These are phyloP conservation scores for Agrypnus murinus DNA, from an alignment of 2,888 invertebrate genomes.

Conservation along the genomic window DNA sequence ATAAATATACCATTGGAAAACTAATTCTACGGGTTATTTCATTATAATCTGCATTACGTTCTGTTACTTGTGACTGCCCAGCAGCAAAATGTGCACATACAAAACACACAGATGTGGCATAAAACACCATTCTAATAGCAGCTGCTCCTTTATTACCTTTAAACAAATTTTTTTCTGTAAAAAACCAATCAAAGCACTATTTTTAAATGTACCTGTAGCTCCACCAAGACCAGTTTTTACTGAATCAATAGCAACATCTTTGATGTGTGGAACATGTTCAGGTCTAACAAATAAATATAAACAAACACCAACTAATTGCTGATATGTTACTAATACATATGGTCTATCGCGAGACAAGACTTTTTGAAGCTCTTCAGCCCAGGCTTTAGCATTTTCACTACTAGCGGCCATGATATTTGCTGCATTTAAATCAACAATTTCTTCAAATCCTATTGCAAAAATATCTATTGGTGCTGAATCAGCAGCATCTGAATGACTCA, in stretches of 20 bases:
- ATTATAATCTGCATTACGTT: conserved; percentile 96
- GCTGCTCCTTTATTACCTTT: conserved; percentile 95
- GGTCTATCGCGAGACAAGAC: conserved; percentile 87
- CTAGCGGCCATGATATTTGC: conserved; percentile 98
- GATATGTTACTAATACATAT: conserved; percentile 93
- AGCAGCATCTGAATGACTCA: conserved; percentile 70
- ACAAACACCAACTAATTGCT: conserved; percentile 98
- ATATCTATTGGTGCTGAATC: conserved; percentile 85
- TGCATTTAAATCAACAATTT: conserved; percentile 99
- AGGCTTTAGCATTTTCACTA: conserved; percentile 92
- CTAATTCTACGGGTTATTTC: conserved; percentile 94
- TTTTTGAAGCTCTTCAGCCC: conserved; percentile 97
- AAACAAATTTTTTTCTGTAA: background rate
- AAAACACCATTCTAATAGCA: conserved; percentile 92
- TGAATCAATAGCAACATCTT: conserved; percentile 94
- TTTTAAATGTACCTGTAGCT: conserved; percentile 80
- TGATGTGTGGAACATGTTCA: conserved; percentile 89
- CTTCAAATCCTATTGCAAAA: conserved; percentile 98
- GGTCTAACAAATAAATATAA: conserved; percentile 95
- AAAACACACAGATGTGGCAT: conserved; percentile 97
- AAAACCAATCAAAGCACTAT: conserved; percentile 18
- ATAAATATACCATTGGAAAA: conserved; percentile 82
- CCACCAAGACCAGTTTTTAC: conserved; percentile 99
- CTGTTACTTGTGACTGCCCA: conserved; percentile 95
- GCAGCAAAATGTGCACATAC: conserved; percentile 99